These are phyloP conservation scores for Gavia stellata DNA, from an alignment of 2,113 vertebrate species.

Conservation along the genomic window DNA sequence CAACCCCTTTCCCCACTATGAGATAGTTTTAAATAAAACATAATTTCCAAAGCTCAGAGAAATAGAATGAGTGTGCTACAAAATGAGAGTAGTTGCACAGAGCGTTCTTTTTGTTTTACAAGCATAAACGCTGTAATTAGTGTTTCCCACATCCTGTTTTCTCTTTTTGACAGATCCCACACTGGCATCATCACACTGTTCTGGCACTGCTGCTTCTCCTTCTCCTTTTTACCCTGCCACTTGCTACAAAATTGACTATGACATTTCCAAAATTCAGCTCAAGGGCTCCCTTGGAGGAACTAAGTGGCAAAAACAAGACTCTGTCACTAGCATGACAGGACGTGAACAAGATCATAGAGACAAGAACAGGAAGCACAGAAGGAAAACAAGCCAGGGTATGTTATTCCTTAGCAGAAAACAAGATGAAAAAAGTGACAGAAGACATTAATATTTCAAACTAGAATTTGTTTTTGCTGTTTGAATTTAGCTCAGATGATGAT, in stretches of 20 bases:
- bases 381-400: constrained; percentile 24
- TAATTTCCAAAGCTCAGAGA: not conserved
- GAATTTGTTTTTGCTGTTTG: constrained; percentile 23
- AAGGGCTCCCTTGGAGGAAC: constrained; percentile 40
- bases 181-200: constrained; percentile 21
- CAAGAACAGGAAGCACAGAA: constrained; percentile 16
- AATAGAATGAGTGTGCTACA: not conserved
- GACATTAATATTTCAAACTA: constrained; percentile 40
- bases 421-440: constrained; percentile 19
- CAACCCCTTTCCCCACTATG: not conserved
- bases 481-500: not conserved
- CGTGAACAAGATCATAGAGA: constrained; percentile 32
- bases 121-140: constrained; percentile 39
- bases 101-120: constrained; percentile 34
- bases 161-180: constrained; percentile 42
- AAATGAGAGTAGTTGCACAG: constrained; percentile 1
- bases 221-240: constrained; percentile 7
- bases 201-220: not conserved
- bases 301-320: constrained; percentile 28
- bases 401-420: constrained; percentile 38
- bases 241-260: constrained; percentile 22
- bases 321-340: constrained; percentile 22
- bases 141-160: constrained; percentile 26
- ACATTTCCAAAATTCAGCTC: constrained; percentile 49
- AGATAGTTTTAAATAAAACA: not conserved